Conservation (phyloP, 2,888 invertebrate genomes). For the Ophion costatus region DNA sequence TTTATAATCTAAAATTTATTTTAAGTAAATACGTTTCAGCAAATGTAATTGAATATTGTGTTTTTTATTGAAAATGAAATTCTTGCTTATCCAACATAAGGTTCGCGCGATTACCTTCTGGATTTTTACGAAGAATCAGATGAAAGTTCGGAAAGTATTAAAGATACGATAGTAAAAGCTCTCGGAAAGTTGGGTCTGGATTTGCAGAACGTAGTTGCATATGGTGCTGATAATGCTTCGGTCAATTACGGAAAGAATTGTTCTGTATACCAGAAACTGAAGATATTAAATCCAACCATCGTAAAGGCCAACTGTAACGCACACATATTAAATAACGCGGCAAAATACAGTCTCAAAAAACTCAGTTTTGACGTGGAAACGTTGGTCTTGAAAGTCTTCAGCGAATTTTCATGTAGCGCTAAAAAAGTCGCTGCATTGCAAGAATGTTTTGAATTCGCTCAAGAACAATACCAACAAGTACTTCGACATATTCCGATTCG, state of each 20-base stretch:
- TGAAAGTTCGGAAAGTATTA: constrained; percentile 38
- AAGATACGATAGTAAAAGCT: constrained; percentile 24
- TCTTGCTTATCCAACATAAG: constrained; percentile 23
- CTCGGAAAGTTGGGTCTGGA: constrained; percentile 37
- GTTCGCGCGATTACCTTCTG: constrained; percentile 44
- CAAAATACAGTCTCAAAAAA: too few species aligned
- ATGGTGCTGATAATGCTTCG: constrained; percentile 62
- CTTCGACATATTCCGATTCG: constrained; percentile 57
- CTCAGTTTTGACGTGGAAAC: constrained; percentile 4
- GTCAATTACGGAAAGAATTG: constrained; percentile 62
- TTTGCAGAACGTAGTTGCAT: constrained; percentile 45
- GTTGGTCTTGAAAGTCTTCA: constrained; percentile 13
- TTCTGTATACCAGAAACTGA: constrained; percentile 62
- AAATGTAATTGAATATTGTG: constrained; percentile 12
- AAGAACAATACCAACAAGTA: constrained; percentile 64
- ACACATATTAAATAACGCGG: not conserved
- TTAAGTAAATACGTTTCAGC: constrained; percentile 17
- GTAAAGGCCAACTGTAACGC: constrained; percentile 69
- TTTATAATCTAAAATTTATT: constrained; percentile 28
- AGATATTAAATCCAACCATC: constrained; percentile 46
- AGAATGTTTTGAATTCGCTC: constrained; percentile 65
- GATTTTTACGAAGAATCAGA: constrained; percentile 56
- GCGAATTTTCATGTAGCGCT: constrained; percentile 62
- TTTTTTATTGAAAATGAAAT: constrained; percentile 22
- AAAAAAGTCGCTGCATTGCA: constrained; percentile 66